A percentile compares a stretch with the other conserved stretches of the same genome.
Conservation (phyloP, 2,797 vertebrate genomes). For the Acanthis flammea region DNA sequence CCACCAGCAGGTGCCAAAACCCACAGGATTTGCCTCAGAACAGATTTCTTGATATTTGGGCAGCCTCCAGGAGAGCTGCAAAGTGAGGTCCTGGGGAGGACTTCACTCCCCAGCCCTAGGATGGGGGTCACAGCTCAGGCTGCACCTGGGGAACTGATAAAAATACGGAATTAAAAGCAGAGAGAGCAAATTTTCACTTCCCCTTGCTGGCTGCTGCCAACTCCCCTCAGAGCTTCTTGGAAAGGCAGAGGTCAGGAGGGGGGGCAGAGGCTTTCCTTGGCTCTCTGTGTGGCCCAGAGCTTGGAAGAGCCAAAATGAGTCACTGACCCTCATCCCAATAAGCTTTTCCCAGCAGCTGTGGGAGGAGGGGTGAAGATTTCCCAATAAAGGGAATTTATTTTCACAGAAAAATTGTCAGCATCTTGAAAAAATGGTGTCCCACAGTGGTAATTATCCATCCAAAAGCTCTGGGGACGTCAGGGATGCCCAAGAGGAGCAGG, state of each 20-base stretch:
- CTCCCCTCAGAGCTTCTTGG: neutral
- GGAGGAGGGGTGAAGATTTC: neutral
- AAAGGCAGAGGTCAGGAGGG: neutral
- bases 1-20: neutral
- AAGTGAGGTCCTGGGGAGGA: rapidly evolving
- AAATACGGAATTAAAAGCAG: neutral
- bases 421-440: neutral
- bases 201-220: rapidly evolving
- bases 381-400: neutral
- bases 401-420: rapidly evolving
- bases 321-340: neutral
- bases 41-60: neutral
- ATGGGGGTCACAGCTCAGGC: neutral
- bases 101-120: rapidly evolving
- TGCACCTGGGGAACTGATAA: neutral
- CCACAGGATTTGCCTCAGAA: neutral
- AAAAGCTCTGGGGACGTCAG: rapidly evolving
- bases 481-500: neutral
- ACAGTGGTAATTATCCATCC: neutral
- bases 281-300: neutral
- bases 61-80: neutral
- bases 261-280: neutral
- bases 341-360: neutral
- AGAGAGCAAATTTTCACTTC: neutral
- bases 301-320: neutral